A percentile compares a stretch with the other conserved stretches of the same genome.
Conservation (phyloP, 35 echinoderm and acorn worm genomes). For the Chiridota heheva region DNA sequence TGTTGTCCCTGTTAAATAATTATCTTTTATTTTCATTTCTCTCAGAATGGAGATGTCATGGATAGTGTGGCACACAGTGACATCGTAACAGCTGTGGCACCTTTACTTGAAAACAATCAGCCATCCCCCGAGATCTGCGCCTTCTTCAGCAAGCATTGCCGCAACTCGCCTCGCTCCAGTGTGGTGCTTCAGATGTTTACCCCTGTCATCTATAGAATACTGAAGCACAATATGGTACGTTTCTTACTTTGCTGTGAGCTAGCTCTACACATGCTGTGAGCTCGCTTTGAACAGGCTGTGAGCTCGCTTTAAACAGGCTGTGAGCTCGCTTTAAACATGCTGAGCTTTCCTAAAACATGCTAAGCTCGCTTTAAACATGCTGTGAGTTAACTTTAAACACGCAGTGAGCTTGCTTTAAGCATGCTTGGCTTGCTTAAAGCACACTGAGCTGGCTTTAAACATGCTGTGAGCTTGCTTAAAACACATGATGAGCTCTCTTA, state of each 20-base stretch:
- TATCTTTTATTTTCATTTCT: not conserved
- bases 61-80: slow-evolving; percentile 86
- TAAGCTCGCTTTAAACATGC: too few species aligned
- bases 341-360: too few species aligned
- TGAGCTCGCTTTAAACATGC: too few species aligned
- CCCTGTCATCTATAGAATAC: slow-evolving; percentile 92
- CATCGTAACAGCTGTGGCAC: slow-evolving; percentile 92
- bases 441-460: too few species aligned
- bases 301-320: not conserved
- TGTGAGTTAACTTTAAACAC: too few species aligned
- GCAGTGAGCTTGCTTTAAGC: too few species aligned
- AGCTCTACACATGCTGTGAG: not conserved
- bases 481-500: too few species aligned
- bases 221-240: slow-evolving; percentile 98
- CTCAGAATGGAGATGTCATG: slow-evolving; percentile 91
- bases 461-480: too few species aligned
- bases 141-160: slow-evolving; percentile 99
- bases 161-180: slow-evolving; percentile 90
- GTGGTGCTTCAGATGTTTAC: slow-evolving; percentile 96
- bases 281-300: not conserved
- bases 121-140: slow-evolving; percentile 96
- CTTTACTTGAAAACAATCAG: slow-evolving; percentile 90
- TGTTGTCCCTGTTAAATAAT: not conserved
- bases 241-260: too few species aligned
- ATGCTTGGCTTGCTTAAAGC: too few species aligned